Evolutionary conservation across 2,113 vertebrate species (phyloP).

Genomic region (Morone saxatilis): DNA sequence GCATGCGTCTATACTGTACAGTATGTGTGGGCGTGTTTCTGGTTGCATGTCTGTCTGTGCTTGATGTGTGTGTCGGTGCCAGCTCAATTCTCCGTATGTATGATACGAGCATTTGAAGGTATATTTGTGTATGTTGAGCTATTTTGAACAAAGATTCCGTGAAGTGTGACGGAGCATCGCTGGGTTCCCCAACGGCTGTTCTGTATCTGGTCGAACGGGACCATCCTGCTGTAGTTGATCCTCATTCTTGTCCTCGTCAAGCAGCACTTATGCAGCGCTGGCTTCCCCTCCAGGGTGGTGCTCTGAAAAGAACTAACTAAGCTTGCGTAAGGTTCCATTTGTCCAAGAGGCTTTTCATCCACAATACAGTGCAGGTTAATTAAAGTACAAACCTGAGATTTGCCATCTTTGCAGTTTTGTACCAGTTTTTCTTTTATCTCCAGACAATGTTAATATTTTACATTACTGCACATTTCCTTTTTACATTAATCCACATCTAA

Average conservation of each 20-base stretch:
- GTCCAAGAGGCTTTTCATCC: slow-evolving; percentile 35
- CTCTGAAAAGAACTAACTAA: slow-evolving; percentile 27
- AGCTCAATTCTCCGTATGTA: neutral
- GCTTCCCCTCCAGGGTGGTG: neutral
- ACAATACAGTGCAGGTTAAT: neutral
- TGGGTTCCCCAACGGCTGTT: slow-evolving; percentile 31
- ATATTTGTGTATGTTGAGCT: slow-evolving; percentile 9
- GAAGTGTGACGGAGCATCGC: slow-evolving; percentile 24
- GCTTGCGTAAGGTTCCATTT: slow-evolving; percentile 21
- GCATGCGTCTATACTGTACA: neutral
- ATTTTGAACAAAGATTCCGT: slow-evolving; percentile 39
- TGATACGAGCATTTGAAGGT: neutral
- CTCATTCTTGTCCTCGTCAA: slow-evolving; percentile 1
- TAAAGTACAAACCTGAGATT: neutral
- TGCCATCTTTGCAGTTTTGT: neutral
- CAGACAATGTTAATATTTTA: neutral
- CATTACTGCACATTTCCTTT: neutral
- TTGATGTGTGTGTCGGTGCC: neutral
- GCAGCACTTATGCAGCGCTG: neutral
- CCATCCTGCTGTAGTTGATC: slow-evolving; percentile 1
- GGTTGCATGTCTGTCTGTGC: neutral
- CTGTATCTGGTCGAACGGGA: slow-evolving; percentile 45
- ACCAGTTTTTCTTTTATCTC: neutral
- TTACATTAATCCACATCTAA: neutral
- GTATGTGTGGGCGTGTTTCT: neutral